Evolutionary conservation across 2,113 vertebrate species (phyloP).

Genomic region (Xiphorhynchus elegans): DNA sequence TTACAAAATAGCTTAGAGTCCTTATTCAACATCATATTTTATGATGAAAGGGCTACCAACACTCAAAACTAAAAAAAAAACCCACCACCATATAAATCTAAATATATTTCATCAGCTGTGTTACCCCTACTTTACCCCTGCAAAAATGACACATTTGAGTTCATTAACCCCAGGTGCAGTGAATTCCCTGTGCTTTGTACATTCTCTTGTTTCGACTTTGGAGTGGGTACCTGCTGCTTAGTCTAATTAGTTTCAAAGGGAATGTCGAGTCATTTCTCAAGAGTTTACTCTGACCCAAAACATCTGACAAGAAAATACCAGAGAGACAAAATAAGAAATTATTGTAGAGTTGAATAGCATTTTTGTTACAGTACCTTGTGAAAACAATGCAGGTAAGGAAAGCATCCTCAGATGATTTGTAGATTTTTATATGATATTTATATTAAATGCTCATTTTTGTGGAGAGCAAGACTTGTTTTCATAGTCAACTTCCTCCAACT

Average conservation of each 20-base stretch:
- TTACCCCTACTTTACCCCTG: slow-evolving; percentile 34
- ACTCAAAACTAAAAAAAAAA: neutral
- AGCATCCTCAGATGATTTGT: neutral
- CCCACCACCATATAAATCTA: neutral
- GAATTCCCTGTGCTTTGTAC: slow-evolving; percentile 55
- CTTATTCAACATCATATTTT: neutral
- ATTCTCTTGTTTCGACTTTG: slow-evolving; percentile 40
- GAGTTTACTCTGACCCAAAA: slow-evolving; percentile 71
- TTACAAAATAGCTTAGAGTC: neutral
- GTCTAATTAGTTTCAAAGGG: slow-evolving; percentile 86
- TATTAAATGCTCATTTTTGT: neutral
- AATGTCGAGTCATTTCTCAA: slow-evolving; percentile 66
- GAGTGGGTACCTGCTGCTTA: slow-evolving; percentile 72
- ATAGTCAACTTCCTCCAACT: neutral
- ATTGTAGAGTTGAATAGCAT: slow-evolving; percentile 6
- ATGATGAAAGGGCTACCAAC: neutral
- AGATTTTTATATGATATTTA: neutral
- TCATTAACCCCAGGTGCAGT: slow-evolving; percentile 57
- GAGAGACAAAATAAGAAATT: slow-evolving; percentile 65
- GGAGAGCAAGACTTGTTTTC: neutral
- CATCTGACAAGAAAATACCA: slow-evolving; percentile 68
- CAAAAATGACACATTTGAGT: slow-evolving; percentile 38
- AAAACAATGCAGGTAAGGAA: neutral
- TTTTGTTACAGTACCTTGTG: neutral
- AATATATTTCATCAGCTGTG: neutral